Evolutionary conservation across 2,888 invertebrate genomes (phyloP), one percentile per base, ranked within the genome.

Genomic region (Acanthacorydalis orientalis): DNA sequence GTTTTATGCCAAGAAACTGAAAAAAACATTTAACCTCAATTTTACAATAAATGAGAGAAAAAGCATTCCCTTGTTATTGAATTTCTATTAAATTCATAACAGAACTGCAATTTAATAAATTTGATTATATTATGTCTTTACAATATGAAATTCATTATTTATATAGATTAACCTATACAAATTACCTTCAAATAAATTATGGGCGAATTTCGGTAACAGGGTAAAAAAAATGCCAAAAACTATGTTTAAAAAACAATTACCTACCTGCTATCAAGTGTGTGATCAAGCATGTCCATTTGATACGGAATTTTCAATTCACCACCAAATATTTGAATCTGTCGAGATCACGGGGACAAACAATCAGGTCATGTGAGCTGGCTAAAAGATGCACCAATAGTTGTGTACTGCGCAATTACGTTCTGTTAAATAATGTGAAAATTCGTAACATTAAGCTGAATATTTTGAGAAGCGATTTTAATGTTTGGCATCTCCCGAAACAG

Each of bases 261-360:
- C 64, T 74, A 78, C 78, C 78, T 77, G 67, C 69, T 69, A 60
- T 75, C 75, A 56, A 77, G 67, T 50, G 75, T 73, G 64, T 68
- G 68, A 60, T 77, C 76, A 59, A 75, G 66, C 57, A 75, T 67
- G 63, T 75, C 77, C 69, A 74, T 70, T 31, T 39, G 31, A 23
- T 31, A 12, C 12, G 9, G 14, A 8, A 1, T 69, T 54, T 51
- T 50, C 48, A 53, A 51, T 53, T 68, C 65, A 66, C 64, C 63
- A 53, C 50, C 53, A 68, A 70, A 69, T 72, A 72, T 72, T 75
- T 75, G 74, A 74, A 73, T 75, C 74, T 74, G 75, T 74, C 67
- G 70, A 69, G 77, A 74, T 78, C 78, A 78, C 78, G 78, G 77
- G 78, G 73, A 76, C 78, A 78, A 77, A 73, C 70, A 72, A 68